Percentiles rank a stretch among this genome's conserved stretches.
Conservation (phyloP, 2,888 invertebrate species). For the Digitonthophagus gazella region DNA sequence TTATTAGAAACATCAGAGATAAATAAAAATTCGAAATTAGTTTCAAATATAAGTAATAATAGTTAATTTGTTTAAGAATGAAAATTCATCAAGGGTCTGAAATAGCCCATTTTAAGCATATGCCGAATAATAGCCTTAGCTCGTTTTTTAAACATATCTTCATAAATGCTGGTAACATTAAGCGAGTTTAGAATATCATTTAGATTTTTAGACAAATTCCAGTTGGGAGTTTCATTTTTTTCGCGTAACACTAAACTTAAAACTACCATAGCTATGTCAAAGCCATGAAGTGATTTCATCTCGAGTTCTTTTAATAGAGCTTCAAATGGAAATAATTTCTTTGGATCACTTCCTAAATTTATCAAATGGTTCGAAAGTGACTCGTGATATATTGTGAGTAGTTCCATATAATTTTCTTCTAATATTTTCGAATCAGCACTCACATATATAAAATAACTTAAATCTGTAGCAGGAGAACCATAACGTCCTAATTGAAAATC, state of each 20-base stretch:
- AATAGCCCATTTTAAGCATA: constrained; percentile 8
- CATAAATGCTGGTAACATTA: constrained; percentile 9
- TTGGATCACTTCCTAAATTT: constrained; percentile 33
- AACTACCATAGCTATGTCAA: constrained; percentile 24
- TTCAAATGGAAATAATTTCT: constrained; percentile 35
- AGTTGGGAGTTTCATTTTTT: neutral
- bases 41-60: no score
- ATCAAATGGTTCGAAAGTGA: constrained; percentile 31
- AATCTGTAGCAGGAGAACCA: constrained; percentile 15
- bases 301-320: constrained; percentile 34
- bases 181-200: neutral
- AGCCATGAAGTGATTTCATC: constrained; percentile 33
- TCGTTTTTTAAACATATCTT: neutral
- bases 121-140: constrained; percentile 5
- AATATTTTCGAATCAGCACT: constrained; percentile 34
- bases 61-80: no score
- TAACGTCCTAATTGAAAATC: constrained; percentile 31
- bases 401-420: constrained; percentile 31
- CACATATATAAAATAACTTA: constrained; percentile 13
- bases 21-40: no score
- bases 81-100: constrained; percentile 5
- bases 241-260: constrained; percentile 8
- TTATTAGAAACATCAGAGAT: no score
- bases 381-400: constrained; percentile 36
- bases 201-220: constrained; percentile 5